These are phyloP conservation scores for Manis javanica DNA, from an alignment of 2,797 vertebrate species.

Conservation along the genomic window DNA sequence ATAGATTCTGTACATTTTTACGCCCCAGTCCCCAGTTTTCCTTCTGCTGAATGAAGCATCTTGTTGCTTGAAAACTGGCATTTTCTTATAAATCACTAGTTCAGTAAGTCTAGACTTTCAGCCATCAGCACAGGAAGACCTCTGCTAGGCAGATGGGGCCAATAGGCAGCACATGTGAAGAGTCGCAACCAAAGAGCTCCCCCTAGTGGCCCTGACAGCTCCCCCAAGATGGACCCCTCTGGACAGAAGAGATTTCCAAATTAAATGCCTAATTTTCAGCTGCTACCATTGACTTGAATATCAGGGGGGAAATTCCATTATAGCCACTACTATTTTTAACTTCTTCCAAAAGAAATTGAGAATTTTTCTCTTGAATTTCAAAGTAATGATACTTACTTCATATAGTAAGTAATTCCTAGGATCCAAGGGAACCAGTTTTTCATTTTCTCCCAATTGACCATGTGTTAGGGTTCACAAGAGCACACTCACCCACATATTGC, in stretches of 20 bases:
- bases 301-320: not conserved
- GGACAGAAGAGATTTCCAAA: not conserved
- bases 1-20: constrained; percentile 9
- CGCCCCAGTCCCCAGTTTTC: constrained; percentile 29
- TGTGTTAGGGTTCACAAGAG: constrained; percentile 3
- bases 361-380: not conserved
- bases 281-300: not conserved
- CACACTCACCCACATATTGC: not conserved
- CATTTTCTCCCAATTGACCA: constrained; percentile 25
- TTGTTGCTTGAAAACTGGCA: not conserved
- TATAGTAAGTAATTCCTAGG: not conserved
- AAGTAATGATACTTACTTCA: constrained; percentile 41
- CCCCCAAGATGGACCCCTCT: not conserved
- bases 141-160: not conserved
- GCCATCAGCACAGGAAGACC: not conserved
- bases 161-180: not conserved
- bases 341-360: constrained; percentile 46
- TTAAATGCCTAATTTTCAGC: constrained; percentile 28
- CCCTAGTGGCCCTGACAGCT: not conserved
- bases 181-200: not conserved
- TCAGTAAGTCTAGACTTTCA: not conserved
- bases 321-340: not conserved
- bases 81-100: constrained; percentile 22
- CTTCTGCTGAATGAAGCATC: constrained; percentile 58
- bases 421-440: constrained; percentile 45